These are phyloP conservation scores for Aromia moschata DNA, from an alignment of 2,888 invertebrate genomes.

Conservation along the genomic window DNA sequence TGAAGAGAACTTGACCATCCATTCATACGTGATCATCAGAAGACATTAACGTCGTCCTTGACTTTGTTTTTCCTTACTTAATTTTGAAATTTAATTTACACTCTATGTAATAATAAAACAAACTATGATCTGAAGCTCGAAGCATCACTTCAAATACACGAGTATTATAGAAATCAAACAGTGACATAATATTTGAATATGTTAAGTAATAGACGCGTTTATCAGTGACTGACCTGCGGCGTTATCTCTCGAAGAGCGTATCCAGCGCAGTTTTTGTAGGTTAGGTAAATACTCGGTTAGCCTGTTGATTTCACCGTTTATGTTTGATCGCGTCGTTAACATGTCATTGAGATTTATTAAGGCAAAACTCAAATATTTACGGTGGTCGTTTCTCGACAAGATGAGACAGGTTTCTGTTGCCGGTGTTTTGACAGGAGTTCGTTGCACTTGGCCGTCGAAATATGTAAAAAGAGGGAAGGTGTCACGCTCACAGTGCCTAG, in stretches of 20 bases:
- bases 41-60: too few relatives aligned
- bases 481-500: background rate
- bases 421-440: background rate
- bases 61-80: too few relatives aligned
- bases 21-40: too few relatives aligned
- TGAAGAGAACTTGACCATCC: too few relatives aligned
- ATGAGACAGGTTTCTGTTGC: background rate
- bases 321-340: slow-evolving; percentile 8
- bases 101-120: too few relatives aligned
- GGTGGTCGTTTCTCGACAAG: slow-evolving; percentile 11
- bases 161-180: background rate
- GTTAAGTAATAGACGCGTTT: too few relatives aligned
- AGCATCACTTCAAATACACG: too few relatives aligned
- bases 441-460: background rate
- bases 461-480: background rate
- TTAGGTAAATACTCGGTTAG: background rate
- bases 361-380: slow-evolving; percentile 15
- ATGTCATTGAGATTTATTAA: slow-evolving; percentile 9
- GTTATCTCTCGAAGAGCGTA: too few relatives aligned
- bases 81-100: too few relatives aligned
- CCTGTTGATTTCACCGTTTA: slow-evolving; percentile 1
- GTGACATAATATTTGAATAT: background rate
- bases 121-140: too few relatives aligned
- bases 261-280: too few relatives aligned
- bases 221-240: too few relatives aligned